These are phyloP conservation scores for Hoplostethus mediterraneus DNA, from an alignment of 2,797 vertebrate genomes.

Conservation along the genomic window DNA sequence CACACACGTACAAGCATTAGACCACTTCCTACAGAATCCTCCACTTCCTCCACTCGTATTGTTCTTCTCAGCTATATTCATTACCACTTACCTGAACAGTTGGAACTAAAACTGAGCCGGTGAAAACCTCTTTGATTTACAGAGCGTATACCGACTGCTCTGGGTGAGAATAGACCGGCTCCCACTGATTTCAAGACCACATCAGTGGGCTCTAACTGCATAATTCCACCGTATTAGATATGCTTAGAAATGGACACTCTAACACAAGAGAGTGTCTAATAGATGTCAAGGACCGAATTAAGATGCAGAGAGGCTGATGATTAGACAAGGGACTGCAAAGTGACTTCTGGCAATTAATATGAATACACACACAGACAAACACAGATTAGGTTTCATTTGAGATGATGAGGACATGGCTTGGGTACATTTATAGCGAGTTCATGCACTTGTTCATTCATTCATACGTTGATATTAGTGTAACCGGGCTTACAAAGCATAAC, in stretches of 20 bases:
- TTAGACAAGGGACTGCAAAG: conserved; percentile 74
- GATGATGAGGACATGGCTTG: no score
- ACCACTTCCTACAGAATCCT: background rate
- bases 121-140: conserved; percentile 32
- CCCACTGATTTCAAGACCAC: conserved; percentile 23
- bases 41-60: conserved; percentile 21
- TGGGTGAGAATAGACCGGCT: conserved; percentile 12
- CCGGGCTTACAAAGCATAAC: no score
- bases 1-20: background rate
- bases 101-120: conserved; percentile 24
- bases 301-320: conserved; percentile 68
- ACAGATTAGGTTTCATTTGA: background rate
- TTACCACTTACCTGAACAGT: conserved; percentile 8
- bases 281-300: conserved; percentile 70
- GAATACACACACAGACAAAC: conserved; percentile 32
- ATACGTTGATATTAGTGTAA: no score
- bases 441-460: no score
- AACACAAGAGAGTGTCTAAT: conserved; percentile 56
- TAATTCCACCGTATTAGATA: conserved; percentile 42
- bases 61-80: conserved; percentile 16
- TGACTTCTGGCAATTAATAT: conserved; percentile 66
- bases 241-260: conserved; percentile 48
- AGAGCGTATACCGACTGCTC: background rate
- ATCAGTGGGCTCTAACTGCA: conserved; percentile 35
- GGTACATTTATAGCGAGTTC: no score